Conservation (phyloP, 2,888 invertebrate genomes). For the Drosophila rellima region DNA sequence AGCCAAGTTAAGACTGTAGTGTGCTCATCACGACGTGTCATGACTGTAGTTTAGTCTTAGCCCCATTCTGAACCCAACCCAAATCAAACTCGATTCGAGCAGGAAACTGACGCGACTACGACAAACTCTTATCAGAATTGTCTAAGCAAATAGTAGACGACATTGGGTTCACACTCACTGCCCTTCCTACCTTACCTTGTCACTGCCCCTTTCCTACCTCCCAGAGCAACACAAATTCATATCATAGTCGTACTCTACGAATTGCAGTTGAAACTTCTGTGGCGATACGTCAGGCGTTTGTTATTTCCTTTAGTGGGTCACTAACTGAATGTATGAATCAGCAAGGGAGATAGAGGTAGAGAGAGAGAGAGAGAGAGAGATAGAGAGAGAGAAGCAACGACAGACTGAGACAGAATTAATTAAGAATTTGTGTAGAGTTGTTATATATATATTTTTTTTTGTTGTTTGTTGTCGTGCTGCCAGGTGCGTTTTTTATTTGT, state of each 20-base stretch:
- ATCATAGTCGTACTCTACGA: constrained; percentile 13
- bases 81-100: constrained; percentile 14
- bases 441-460: constrained; percentile 7
- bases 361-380: neutral
- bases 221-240: neutral
- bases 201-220: neutral
- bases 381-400: neutral
- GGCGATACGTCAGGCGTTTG: constrained; percentile 43
- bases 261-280: constrained; percentile 25
- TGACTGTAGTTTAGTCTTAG: neutral
- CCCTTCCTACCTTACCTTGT: neutral
- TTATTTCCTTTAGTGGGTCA: constrained; percentile 62
- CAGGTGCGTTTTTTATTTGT: constrained; percentile 54
- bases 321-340: constrained; percentile 37
- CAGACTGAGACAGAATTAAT: constrained; percentile 44
- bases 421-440: constrained; percentile 33
- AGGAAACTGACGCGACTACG: constrained; percentile 36
- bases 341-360: neutral
- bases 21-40: neutral
- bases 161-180: neutral
- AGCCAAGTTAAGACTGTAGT: no score
- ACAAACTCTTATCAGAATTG: constrained; percentile 53
- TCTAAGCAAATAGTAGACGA: constrained; percentile 4
- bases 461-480: constrained; percentile 31
- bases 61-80: neutral